phyloP scores from a whole-genome alignment of 2,888 invertebrate genomes.

The Dugesia japonica region DNA sequence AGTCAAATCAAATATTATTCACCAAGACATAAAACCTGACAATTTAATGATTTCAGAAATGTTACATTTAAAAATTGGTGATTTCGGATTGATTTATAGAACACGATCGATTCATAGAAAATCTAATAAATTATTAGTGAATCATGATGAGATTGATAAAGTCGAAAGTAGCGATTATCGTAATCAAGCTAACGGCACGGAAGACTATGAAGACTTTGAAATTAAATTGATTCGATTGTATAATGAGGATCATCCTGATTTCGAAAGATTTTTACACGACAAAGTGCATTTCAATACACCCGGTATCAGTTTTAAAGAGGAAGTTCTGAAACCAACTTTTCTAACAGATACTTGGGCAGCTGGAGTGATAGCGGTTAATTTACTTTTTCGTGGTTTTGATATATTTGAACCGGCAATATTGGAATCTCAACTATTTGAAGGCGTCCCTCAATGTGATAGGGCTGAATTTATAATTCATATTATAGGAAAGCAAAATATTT shows the following conservation, averaged over 20 bases:
- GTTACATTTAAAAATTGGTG: slow-evolving; percentile 5
- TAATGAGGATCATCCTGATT: background rate
- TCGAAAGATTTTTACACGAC: background rate
- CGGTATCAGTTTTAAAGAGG: background rate
- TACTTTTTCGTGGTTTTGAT: background rate
- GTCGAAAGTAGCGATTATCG: background rate
- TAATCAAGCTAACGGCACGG: background rate
- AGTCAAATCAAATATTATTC: background rate
- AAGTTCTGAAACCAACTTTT: background rate
- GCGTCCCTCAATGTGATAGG: background rate
- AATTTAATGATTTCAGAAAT: background rate
- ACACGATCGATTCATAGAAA: background rate
- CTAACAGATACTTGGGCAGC: background rate
- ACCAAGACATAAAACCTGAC: background rate
- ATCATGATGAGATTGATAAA: background rate
- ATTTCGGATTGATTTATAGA: slow-evolving; percentile 1
- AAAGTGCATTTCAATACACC: background rate
- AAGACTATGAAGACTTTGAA: background rate
- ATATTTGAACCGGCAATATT: background rate
- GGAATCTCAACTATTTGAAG: background rate
- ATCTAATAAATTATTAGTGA: background rate
- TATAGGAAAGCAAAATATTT: background rate
- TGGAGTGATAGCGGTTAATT: background rate
- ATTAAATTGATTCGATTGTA: background rate
- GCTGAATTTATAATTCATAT: background rate